Percentiles rank a stretch among this genome's conserved stretches.
Evolutionary conservation across 2,113 vertebrate species (phyloP).

Genomic region (Polypterus bichir): DNA sequence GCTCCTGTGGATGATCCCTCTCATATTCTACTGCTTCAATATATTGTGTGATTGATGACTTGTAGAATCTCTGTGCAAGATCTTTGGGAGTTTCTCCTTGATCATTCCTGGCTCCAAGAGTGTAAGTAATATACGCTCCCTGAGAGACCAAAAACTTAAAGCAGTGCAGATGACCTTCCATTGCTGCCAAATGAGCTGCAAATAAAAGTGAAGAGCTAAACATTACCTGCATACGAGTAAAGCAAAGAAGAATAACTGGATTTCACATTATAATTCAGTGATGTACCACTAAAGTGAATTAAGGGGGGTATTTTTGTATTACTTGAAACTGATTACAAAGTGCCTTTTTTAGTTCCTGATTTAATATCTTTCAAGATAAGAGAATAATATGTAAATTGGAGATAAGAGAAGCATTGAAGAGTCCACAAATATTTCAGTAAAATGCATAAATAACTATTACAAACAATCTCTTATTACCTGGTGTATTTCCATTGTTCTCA

Average conservation of each 20-base stretch:
- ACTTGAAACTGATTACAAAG: too few species aligned
- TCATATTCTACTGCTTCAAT: conserved; percentile 36
- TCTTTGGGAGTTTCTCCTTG: conserved; percentile 55
- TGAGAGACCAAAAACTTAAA: conserved; percentile 56
- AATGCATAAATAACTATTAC: too few species aligned
- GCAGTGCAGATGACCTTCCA: conserved; percentile 60
- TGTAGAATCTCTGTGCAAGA: conserved; percentile 54
- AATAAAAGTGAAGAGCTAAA: not conserved
- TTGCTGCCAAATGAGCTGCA: conserved; percentile 55
- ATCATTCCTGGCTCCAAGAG: conserved; percentile 54
- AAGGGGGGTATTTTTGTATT: too few species aligned
- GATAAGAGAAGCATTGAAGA: too few species aligned
- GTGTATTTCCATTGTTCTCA: conserved; percentile 57
- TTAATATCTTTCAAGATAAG: too few species aligned
- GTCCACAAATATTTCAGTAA: too few species aligned
- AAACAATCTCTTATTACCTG: conserved; percentile 38
- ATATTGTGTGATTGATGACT: conserved; percentile 46
- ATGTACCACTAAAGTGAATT: too few species aligned
- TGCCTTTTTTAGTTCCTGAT: too few species aligned
- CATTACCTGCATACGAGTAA: too few species aligned
- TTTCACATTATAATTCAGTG: too few species aligned
- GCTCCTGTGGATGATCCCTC: conserved; percentile 24
- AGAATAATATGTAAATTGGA: too few species aligned
- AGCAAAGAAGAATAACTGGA: too few species aligned
- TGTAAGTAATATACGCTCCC: conserved; percentile 22